These are phyloP conservation scores for Rhopalosiphum maidis DNA, from an alignment of 1,140 invertebrate genomes.

Conservation along the genomic window DNA sequence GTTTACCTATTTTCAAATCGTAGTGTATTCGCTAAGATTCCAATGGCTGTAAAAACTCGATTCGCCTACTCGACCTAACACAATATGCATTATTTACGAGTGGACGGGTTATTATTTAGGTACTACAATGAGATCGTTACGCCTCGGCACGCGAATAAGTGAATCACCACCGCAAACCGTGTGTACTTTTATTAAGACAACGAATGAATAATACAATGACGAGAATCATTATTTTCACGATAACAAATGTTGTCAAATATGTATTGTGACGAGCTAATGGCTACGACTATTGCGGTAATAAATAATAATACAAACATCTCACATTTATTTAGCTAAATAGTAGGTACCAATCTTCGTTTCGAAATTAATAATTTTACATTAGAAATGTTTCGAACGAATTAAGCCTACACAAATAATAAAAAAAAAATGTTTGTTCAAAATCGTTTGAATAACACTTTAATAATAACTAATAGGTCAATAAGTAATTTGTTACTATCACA, in stretches of 20 bases:
- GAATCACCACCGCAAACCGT: constrained; percentile 22
- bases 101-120: not conserved
- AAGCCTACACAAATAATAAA: not conserved
- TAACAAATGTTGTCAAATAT: constrained; percentile 5
- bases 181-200: not conserved
- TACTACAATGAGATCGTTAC: constrained; percentile 49
- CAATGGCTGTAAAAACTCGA: not conserved
- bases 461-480: not conserved
- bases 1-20: not conserved
- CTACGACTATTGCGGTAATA: not conserved
- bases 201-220: not conserved
- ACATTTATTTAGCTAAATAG: not conserved
- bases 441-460: not conserved
- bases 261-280: not conserved
- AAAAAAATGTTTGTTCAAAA: not conserved
- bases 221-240: not conserved
- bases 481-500: not conserved
- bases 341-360: not conserved
- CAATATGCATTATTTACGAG: not conserved
- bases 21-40: not conserved
- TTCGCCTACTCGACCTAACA: constrained; percentile 45
- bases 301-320: not conserved
- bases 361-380: not conserved
- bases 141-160: constrained; percentile 53
- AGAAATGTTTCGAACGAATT: not conserved